Base-by-base conservation (phyloP, 2,888 invertebrate genomes). In the Pimpla rufipes region DNA sequence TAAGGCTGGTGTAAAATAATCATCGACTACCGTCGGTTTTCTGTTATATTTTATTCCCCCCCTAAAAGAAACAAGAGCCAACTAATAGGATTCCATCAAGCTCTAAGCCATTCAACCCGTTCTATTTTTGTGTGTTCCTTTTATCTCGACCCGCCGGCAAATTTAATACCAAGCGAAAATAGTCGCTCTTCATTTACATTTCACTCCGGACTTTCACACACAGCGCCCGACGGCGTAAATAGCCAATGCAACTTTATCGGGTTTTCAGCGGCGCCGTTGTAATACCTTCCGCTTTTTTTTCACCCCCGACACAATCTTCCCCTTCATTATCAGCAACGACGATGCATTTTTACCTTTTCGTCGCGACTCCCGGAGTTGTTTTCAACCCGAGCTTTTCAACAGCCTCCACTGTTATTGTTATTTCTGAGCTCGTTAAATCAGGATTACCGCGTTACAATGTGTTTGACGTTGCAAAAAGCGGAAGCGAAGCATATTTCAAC, bases 381-480 rank as follows among this genome's bases (percentile, higher is more conserved):
- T 76, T 71, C 8, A 52, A n/a, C 1, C n/a, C 16, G 3, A 16
- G 10, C 52, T 21, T 10, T 21, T 1, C 1, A 21, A 52, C 18
- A 21, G 29, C 29, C 29, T n/a, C n/a, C 3, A 29, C 29, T 29
- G 29, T 29, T 29, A 29, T 29, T 52, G 7, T 21, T 52, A 52
- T 52, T 21, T 18, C 52, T 52, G 52, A 6, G 37, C 42, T 73
- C 79, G 64, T 66, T 73, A 66, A 11, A 45, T 40, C 64, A 64
- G 52, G 35, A 71, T 66, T 79, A 55, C 40, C 55, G 11, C 55
- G 42, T 55, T 71, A 42, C 68, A 23, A n/a, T n/a, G n/a, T 40
- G 35, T 23, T 11, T 10, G 42, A 71, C 55, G 35, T 45, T 5
- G 29, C 29, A 29, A 29, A 29, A 5, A 29, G 29, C 29, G 29